These are phyloP conservation scores for Azorinus chamasolen DNA, from an alignment of 2,888 invertebrate species.

Conservation along the genomic window DNA sequence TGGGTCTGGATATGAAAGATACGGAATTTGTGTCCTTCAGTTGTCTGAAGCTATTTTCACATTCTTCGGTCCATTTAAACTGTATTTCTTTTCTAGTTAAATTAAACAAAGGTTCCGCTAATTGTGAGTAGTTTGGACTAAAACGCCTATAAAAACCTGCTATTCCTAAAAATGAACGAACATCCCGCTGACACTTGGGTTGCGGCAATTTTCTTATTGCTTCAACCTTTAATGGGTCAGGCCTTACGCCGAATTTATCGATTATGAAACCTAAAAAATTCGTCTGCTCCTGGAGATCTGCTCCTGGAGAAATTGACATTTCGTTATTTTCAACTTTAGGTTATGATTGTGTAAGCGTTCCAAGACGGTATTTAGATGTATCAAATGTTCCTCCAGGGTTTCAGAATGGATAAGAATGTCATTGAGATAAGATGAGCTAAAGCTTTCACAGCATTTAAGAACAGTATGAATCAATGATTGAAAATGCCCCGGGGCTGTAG, in stretches of 20 bases:
- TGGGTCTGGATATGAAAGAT: slow-evolving; percentile 33
- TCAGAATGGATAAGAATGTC: slow-evolving; percentile 49
- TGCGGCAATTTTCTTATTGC: slow-evolving; percentile 25
- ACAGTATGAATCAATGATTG: slow-evolving; percentile 45
- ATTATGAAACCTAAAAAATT: slow-evolving; percentile 43
- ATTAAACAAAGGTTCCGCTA: slow-evolving; percentile 42
- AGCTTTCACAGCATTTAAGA: slow-evolving; percentile 37
- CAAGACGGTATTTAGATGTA: slow-evolving; percentile 34
- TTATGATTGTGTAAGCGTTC: slow-evolving; percentile 15
- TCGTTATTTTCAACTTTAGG: slow-evolving; percentile 31
- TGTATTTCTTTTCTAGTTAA: slow-evolving; percentile 43
- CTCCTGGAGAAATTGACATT: slow-evolving; percentile 33
- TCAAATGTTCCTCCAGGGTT: slow-evolving; percentile 44
- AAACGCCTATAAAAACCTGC: slow-evolving; percentile 41
- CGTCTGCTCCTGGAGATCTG: slow-evolving; percentile 39
- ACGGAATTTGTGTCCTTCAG: slow-evolving; percentile 36
- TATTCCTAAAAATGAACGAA: slow-evolving; percentile 41
- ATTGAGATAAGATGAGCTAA: slow-evolving; percentile 49
- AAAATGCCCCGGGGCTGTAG: slow-evolving; percentile 45
- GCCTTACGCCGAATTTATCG: slow-evolving; percentile 25
- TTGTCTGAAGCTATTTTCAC: slow-evolving; percentile 21
- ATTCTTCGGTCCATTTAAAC: slow-evolving; percentile 43
- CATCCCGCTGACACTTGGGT: slow-evolving; percentile 31
- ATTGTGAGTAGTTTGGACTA: slow-evolving; percentile 40
- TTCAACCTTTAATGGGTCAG: slow-evolving; percentile 33